phyloP scores from a whole-genome alignment of 2,797 vertebrate genomes.

The Clarias fuscus region DNA sequence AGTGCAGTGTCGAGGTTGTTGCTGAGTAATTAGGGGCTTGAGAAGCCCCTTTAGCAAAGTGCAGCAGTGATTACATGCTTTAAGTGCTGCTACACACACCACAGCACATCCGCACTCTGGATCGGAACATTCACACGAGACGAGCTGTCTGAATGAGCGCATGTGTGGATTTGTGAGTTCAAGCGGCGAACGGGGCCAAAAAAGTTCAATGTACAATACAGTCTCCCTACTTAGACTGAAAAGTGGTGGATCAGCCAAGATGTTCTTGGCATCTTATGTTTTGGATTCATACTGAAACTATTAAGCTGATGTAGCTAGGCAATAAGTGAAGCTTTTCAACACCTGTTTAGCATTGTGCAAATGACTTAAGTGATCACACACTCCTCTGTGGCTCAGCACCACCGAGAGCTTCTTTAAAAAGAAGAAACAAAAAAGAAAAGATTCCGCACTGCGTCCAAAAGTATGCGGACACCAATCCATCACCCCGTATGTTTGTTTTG shows the following conservation, averaged over 20 bases:
- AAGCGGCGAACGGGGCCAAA: not conserved
- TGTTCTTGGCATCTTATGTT: not conserved
- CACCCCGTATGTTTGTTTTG: not conserved
- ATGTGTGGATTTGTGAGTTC: conserved; percentile 4
- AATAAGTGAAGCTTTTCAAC: not conserved
- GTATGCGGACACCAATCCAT: not conserved
- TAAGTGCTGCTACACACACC: conserved; percentile 46
- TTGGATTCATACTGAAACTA: not conserved
- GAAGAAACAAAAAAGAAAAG: not conserved
- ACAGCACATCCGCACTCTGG: conserved; percentile 42
- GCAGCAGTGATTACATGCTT: conserved; percentile 33
- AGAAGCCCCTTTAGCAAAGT: conserved; percentile 46
- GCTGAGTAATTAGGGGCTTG: conserved; percentile 66
- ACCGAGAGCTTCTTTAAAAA: not conserved
- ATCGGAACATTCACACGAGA: conserved; percentile 32
- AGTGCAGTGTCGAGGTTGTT: conserved; percentile 61
- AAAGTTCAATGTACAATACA: no score
- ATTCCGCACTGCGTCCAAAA: no score
- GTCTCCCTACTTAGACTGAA: not conserved
- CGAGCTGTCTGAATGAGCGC: conserved; percentile 16
- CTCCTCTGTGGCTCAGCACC: not conserved
- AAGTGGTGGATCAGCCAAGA: not conserved
- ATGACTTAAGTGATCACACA: not conserved
- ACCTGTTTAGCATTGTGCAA: not conserved
- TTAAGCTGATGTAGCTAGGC: not conserved